Evolutionary conservation across 2,797 vertebrate genomes (phyloP), one percentile per base, ranked within the genome.

Genomic region (Phalloptychus januarius): DNA sequence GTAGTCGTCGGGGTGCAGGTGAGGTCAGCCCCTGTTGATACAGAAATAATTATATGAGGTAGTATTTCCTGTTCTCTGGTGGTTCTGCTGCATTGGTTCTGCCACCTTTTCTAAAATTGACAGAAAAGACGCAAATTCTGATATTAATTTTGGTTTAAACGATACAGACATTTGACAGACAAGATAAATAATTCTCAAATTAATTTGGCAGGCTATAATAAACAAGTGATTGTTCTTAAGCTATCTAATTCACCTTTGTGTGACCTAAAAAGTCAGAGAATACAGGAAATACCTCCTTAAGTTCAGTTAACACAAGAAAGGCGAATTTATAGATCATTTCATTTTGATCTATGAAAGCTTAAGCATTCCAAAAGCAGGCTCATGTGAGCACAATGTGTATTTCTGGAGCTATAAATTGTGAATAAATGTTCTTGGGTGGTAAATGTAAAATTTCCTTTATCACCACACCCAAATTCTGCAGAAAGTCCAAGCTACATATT

Each of bases 21-120:
- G 3, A n/a, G 71, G 23, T 71, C 78, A 38, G 73, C 79, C 77
- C 74, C 93, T 93, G 87, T 82, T 42, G 58, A 83, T 10, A 56
- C n/a, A 85, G 45, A 89, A 75, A 74, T 16, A 7, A 2, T 16
- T 1, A 11, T 45, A 36, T n/a, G 25, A 63, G 18, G 74, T 31
- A 13, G 74, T 50, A 8, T 80, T 76, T 83, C 13, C 7, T 78
- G 79, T 48, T 23, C 5, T n/a, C 38, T 23, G 16, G 11, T 67
- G 65, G 18, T n/a, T 7, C 20, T 50, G 2, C 5, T 44, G 11
- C 25, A 8, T 5, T 28, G 2, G 2, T 48, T 48, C 18, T 44
- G 50, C 12, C 18, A 31, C 33, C 33, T 20, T 61, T 63, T 10
- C 20, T 1, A 10, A 48, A 16, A 31, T 23, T 46, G 65, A 7